These are phyloP conservation scores for Morinoia aosen DNA, from an alignment of 2,888 invertebrate genomes.

Conservation along the genomic window DNA sequence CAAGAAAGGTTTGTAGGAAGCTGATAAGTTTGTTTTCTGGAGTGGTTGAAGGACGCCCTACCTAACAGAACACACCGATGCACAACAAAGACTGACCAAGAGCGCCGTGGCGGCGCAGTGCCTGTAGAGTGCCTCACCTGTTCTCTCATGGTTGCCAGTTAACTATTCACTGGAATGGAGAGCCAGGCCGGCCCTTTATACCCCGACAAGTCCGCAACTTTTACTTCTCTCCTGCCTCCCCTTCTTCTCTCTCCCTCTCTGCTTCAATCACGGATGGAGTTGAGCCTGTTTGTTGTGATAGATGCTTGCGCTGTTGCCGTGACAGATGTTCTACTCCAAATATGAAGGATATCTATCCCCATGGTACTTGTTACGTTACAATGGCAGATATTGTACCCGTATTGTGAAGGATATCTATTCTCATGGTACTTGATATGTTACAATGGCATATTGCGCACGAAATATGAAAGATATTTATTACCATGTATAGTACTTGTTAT, in stretches of 20 bases:
- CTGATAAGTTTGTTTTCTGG: not conserved
- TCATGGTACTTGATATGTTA: not conserved
- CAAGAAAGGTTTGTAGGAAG: not conserved
- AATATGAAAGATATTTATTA: not conserved
- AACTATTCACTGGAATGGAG: conserved; percentile 29
- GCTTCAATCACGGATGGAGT: not conserved
- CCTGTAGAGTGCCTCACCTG: conserved; percentile 9
- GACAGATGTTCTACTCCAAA: too few relatives aligned
- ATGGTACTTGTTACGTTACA: not conserved
- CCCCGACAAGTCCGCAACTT: conserved; percentile 39
- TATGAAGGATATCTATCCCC: not conserved
- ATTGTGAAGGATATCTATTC: too few relatives aligned
- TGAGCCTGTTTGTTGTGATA: not conserved
- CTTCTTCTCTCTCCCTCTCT: conserved; percentile 48
- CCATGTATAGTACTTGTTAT: not conserved
- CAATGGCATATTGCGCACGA: not conserved
- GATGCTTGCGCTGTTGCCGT: too few relatives aligned
- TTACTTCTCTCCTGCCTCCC: conserved; percentile 49
- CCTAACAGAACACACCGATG: not conserved
- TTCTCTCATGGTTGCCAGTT: conserved; percentile 30
- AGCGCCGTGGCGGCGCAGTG: not conserved
- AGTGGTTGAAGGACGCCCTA: not conserved
- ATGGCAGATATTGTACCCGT: too few relatives aligned
- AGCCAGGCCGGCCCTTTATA: not conserved
- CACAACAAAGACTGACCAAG: not conserved